A percentile compares a stretch with the other conserved stretches of the same genome.
Conservation (phyloP, 2,797 vertebrate genomes). For the Scyliorhinus canicula region DNA sequence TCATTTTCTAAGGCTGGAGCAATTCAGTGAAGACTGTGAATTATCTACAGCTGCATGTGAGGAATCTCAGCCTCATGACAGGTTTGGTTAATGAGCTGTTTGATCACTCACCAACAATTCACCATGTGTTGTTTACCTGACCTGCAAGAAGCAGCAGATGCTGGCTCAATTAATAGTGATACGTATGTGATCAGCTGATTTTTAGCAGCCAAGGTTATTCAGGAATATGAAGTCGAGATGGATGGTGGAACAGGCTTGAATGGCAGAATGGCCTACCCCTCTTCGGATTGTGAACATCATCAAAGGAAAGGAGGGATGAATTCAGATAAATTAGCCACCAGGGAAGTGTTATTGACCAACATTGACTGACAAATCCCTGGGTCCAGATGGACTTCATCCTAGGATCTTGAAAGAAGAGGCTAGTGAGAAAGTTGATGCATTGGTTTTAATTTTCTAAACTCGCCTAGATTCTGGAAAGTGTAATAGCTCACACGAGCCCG, state of each 20-base stretch:
- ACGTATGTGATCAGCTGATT: background rate
- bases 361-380: no score
- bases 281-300: background rate
- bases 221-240: background rate
- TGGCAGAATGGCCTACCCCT: background rate
- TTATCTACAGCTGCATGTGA: background rate
- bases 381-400: no score
- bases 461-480: no score
- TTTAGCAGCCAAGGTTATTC: background rate
- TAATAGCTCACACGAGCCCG: no score
- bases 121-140: no score
- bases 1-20: background rate
- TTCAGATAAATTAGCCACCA: no score
- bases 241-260: background rate
- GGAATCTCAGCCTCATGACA: background rate
- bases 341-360: no score
- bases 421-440: no score
- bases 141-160: background rate
- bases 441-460: no score
- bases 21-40: background rate
- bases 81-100: background rate
- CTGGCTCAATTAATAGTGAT: background rate
- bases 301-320: background rate
- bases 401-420: no score
- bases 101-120: background rate